A percentile compares a stretch with the other conserved stretches of the same genome.
Evolutionary conservation across 2,888 invertebrate species (phyloP).

Genomic region (Lottia scabra): DNA sequence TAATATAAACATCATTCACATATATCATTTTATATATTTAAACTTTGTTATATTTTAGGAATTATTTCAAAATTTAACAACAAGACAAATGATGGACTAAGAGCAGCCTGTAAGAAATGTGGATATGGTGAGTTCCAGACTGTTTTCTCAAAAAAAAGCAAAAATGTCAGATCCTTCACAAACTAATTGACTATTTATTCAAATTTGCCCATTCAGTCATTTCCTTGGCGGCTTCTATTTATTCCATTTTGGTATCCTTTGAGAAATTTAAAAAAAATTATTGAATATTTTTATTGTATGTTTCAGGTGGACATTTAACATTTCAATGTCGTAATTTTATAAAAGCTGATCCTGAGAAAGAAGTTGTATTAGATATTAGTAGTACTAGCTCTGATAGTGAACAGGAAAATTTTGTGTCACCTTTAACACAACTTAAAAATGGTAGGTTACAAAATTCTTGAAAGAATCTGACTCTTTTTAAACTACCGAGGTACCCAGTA

Average conservation of each 20-base stretch:
- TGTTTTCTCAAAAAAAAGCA: not conserved
- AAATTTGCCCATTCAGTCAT: no score
- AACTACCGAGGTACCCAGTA: no score
- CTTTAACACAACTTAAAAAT: slow-evolving; percentile 50
- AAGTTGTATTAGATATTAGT: slow-evolving; percentile 88
- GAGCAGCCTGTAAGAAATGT: slow-evolving; percentile 88
- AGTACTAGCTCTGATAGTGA: slow-evolving; percentile 88
- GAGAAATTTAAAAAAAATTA: no score
- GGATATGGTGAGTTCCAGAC: slow-evolving; percentile 83
- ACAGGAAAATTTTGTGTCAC: slow-evolving; percentile 75
- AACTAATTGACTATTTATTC: no score
- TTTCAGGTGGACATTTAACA: slow-evolving; percentile 89
- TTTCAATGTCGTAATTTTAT: slow-evolving; percentile 96
- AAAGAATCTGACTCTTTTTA: no score
- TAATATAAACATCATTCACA: no score
- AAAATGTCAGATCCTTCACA: no score
- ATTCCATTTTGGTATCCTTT: no score
- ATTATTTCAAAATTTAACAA: slow-evolving; percentile 43
- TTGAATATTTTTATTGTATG: no score
- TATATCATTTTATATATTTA: not conserved
- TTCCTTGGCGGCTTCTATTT: not conserved
- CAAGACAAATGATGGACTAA: slow-evolving; percentile 50
- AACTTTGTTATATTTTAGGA: slow-evolving; percentile 34
- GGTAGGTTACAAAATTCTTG: slow-evolving; percentile 30
- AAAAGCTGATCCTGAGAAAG: slow-evolving; percentile 92